Evolutionary conservation across 2,888 invertebrate genomes (phyloP).

Genomic region (Xestia ashworthii): DNA sequence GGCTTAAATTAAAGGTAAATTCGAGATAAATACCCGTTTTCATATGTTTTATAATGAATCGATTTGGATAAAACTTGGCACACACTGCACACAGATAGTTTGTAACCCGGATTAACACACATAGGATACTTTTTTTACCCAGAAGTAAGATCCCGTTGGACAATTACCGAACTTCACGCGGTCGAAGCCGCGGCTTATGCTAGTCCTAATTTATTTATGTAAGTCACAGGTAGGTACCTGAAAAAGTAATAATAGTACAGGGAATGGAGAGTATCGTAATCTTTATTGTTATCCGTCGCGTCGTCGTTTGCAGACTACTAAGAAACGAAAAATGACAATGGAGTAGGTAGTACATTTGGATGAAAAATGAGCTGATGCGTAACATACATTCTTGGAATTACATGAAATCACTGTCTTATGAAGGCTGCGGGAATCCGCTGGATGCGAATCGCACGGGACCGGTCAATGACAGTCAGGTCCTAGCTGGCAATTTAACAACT

Average conservation of each 20-base stretch:
- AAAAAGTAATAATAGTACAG: neutral
- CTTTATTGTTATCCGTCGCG: too few species aligned
- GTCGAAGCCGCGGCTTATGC: too few species aligned
- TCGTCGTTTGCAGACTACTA: neutral
- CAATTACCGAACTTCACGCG: too few species aligned
- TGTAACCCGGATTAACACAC: too few species aligned
- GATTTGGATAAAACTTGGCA: neutral
- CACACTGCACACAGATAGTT: neutral
- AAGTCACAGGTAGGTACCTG: neutral
- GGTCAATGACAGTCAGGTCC: neutral
- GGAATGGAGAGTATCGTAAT: too few species aligned
- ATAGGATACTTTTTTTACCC: too few species aligned
- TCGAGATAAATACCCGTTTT: too few species aligned
- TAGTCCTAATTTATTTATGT: neutral
- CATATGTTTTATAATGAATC: too few species aligned
- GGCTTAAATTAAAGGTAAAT: too few species aligned
- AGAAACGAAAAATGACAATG: neutral
- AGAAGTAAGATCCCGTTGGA: too few species aligned
- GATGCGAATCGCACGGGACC: too few species aligned
- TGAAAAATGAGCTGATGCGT: constrained; percentile 5
- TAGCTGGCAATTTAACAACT: constrained; percentile 6
- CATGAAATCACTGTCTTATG: neutral
- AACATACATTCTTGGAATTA: neutral
- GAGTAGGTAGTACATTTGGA: neutral
- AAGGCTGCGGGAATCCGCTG: too few species aligned